A percentile compares a stretch with the other conserved stretches of the same genome.
Conservation (phyloP, 2,113 vertebrate species). For the Spheniscus mendiculus region DNA sequence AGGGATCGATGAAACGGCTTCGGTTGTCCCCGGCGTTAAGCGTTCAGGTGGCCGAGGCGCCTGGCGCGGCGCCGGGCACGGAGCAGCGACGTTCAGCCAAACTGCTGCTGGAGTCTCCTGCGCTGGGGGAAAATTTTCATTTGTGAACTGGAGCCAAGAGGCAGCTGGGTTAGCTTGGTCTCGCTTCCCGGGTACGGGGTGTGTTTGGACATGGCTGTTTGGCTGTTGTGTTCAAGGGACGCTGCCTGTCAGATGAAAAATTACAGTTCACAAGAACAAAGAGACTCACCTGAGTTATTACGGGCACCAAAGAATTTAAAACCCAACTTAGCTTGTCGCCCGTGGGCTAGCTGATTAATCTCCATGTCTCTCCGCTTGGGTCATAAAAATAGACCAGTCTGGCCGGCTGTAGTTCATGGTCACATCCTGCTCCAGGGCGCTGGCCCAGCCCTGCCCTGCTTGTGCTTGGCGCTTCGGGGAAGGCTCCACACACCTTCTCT, state of each 20-base stretch:
- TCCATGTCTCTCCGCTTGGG: neutral
- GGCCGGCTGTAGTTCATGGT: neutral
- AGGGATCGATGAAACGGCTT: accelerated
- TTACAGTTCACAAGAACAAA: slow-evolving; percentile 31
- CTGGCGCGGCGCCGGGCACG: accelerated
- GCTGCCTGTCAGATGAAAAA: neutral
- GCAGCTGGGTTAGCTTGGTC: neutral
- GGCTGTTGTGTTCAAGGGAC: neutral
- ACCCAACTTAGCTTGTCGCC: neutral
- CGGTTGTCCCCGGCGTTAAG: accelerated
- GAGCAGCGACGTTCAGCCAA: neutral
- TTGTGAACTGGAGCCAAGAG: neutral
- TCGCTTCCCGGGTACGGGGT: accelerated
- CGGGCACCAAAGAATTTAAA: neutral
- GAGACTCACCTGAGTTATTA: slow-evolving; percentile 49
- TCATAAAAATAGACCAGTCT: neutral
- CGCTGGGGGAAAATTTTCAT: accelerated
- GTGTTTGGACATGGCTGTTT: neutral
- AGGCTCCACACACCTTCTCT: neutral
- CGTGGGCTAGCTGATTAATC: neutral
- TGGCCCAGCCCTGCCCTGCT: neutral
- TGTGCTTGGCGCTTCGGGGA: accelerated
- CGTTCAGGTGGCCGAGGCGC: accelerated
- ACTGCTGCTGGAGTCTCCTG: neutral
- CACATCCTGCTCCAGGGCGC: neutral